Base-by-base conservation (phyloP, 2,797 vertebrate genomes). In the Alosa sapidissima region DNA sequence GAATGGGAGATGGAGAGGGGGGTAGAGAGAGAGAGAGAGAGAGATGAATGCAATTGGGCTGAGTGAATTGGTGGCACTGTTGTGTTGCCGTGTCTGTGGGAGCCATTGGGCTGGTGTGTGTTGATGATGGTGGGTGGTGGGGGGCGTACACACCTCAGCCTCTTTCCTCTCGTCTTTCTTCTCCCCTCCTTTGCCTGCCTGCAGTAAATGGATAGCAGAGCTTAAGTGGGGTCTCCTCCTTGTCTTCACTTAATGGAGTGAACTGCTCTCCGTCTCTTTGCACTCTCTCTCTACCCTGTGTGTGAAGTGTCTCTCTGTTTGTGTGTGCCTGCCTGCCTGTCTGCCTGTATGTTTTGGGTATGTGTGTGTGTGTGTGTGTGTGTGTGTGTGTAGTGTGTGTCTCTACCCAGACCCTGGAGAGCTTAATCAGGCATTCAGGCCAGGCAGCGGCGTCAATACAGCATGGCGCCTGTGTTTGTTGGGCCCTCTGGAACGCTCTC, bases 341-440 rank as follows among this genome's bases (percentile, higher is more conserved):
- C 51, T 11, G 51, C 51, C 51, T 52, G 51, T 52, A 52, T 52
- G 11, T 11, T 41, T 41, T 52, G 51, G 10, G 51, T 55, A 52
- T 65, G 55, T 83, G 83, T 84, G 87, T 85, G 85, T 72, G 87
- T 82, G 55, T 83, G 83, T 84, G 87, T 85, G 85, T 72, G 87
- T 82, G 89, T 91, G 92, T 41, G 68, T 72, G 47, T 82, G 81
- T 81, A 45, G 68, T 41, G 33, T 58, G 54, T 58, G 54, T 58
- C 19, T 58, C 84, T 92, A 91, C 91, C 58, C 93, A 96, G 96
- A 95, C 96, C 96, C 96, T 93, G 93, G 95, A 97, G 96, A 98
- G 97, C 96, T 96, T 98, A 97, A 97, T 97, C 96, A 95, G 94
- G 96, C 97, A 98, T 98, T 97, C 97, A 97, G 97, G 96, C 96